Percentiles rank a stretch among this genome's conserved stretches.
Evolutionary conservation across 53 echinoderm and acorn worm genomes (phyloP).

Genomic region (Holothuria scabra): DNA sequence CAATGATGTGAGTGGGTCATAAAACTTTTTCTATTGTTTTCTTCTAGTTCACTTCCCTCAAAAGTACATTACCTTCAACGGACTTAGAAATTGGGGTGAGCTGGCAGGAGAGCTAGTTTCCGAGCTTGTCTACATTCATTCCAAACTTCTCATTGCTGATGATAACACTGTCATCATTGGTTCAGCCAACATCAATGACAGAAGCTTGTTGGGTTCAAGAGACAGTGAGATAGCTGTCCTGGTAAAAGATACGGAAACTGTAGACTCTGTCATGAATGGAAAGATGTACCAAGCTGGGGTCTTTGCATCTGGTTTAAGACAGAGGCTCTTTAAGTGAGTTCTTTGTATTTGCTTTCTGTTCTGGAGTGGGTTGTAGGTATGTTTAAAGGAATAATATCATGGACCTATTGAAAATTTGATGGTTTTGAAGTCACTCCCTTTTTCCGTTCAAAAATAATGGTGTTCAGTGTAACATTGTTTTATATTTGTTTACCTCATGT

Average conservation of each 20-base stretch:
- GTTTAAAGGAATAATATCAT: too few relatives aligned
- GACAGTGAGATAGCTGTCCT: slow-evolving; percentile 95
- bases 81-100: slow-evolving; percentile 77
- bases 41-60: slow-evolving; percentile 59
- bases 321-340: slow-evolving; percentile 83
- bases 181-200: slow-evolving; percentile 96
- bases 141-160: slow-evolving; percentile 94
- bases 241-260: slow-evolving; percentile 74
- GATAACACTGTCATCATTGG: slow-evolving; percentile 87
- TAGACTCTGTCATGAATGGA: slow-evolving; percentile 82
- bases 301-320: slow-evolving; percentile 77
- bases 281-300: slow-evolving; percentile 82
- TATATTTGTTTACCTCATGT: too few relatives aligned
- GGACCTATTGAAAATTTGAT: too few relatives aligned
- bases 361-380: background rate
- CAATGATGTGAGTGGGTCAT: too few relatives aligned
- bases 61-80: slow-evolving; percentile 83
- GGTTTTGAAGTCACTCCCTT: too few relatives aligned
- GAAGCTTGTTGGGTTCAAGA: slow-evolving; percentile 86
- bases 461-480: too few relatives aligned
- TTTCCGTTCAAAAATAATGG: too few relatives aligned
- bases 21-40: too few relatives aligned
- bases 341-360: background rate
- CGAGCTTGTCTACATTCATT: slow-evolving; percentile 92
- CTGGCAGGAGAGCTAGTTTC: slow-evolving; percentile 74